Percentiles rank a stretch among this genome's conserved stretches.
Evolutionary conservation across 2,113 vertebrate genomes (phyloP).

Genomic region (Geococcyx californianus): DNA sequence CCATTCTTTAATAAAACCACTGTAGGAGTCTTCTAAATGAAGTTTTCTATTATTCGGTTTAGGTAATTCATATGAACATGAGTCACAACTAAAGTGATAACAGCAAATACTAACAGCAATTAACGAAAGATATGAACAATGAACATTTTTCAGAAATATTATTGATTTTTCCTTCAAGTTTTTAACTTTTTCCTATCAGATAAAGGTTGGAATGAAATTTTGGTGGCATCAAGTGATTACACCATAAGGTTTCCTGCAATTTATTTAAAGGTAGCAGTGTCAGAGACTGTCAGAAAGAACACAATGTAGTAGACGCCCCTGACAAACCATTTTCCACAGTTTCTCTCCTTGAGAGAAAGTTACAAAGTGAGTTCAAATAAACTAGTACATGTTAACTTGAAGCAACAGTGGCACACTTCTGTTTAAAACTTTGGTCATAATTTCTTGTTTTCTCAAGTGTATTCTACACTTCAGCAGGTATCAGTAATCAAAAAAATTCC

Average conservation of each 20-base stretch:
- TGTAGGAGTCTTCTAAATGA: not conserved
- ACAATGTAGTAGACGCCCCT: not conserved
- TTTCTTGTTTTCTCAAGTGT: not conserved
- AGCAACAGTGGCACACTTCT: not conserved
- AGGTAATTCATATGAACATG: not conserved
- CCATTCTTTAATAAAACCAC: not conserved
- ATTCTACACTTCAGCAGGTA: not conserved
- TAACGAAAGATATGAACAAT: rapidly evolving
- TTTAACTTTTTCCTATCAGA: not conserved
- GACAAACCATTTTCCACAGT: not conserved
- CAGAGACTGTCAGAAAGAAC: not conserved
- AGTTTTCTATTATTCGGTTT: not conserved
- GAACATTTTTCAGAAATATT: not conserved
- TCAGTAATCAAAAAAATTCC: not conserved
- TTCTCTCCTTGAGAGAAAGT: not conserved
- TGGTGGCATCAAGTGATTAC: not conserved
- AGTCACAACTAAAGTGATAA: not conserved
- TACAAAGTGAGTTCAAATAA: not conserved
- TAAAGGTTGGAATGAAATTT: not conserved
- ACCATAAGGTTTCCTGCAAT: not conserved
- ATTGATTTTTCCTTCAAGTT: rapidly evolving
- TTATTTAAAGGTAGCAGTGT: not conserved
- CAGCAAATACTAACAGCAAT: not conserved
- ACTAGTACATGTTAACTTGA: not conserved
- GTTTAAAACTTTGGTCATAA: not conserved